Base-by-base conservation (phyloP, 2,888 invertebrate species). In the Chrysolina americana region DNA sequence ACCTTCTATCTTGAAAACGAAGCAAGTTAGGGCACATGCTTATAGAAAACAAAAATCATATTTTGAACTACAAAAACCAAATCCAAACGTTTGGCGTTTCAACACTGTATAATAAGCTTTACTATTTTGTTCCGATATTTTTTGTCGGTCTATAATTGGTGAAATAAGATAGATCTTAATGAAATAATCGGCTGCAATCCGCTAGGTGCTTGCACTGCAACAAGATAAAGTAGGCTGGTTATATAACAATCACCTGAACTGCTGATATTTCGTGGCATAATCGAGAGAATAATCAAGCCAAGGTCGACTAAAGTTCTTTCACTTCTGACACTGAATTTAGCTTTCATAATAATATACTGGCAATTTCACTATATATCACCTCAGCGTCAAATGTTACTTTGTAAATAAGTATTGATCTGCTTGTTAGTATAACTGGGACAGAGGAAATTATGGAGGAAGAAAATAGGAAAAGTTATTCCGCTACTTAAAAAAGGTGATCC, bases 281-380 rank as follows among this genome's bases (percentile, higher is more conserved):
- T 72, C 76, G 75, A 75, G 73, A 75, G 74, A 75, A 78, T 76
- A 78, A 75, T 75, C 71, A 53, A 78, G 75, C 75, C 78, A 78
- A 78, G 78, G 78, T 78, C 75, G 68, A 48, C 68, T 79, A 83
- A 83, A 84, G 86, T 85, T 86, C 85, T 86, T 85, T 85, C 85
- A 85, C 86, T 86, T 86, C 79, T 86, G 85, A 81, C 85, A 86
- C 75, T 85, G 85, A 86, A 85, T 83, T 85, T 85, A 82, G 74
- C 83, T 84, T 83, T 83, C 80, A 76, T 79, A 76, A 76, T 79
- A 75, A 79, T 66, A 63, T 41, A 62, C 44, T 73, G 70, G 66
- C 44, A 76, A 73, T 73, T 76, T 73, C 76, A 65, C 76, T 76
- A 68, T 64, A 15, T 8, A 28, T 0, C 50, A 28, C 11, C 23